Evolutionary conservation across 1,140 invertebrate species (phyloP).

Genomic region (Asbolus verrucosus): DNA sequence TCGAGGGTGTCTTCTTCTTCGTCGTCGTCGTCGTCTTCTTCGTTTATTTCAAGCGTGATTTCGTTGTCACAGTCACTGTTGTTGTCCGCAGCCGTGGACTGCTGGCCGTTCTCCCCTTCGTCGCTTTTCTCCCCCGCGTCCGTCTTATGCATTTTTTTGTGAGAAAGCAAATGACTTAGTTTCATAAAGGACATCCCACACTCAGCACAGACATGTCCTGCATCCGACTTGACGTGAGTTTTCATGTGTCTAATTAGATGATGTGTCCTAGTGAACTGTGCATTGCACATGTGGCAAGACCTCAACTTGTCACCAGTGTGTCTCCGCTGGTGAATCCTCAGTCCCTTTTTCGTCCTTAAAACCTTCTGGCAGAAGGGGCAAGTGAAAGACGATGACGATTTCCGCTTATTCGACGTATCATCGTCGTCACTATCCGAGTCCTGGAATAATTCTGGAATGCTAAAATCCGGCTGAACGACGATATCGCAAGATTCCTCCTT

Average conservation of each 20-base stretch:
- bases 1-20: slow-evolving; percentile 45
- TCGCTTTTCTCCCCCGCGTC: slow-evolving; percentile 46
- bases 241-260: slow-evolving; percentile 59
- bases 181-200: slow-evolving; percentile 47
- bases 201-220: slow-evolving; percentile 54
- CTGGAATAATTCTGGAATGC: slow-evolving; percentile 35
- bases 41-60: slow-evolving; percentile 51
- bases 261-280: slow-evolving; percentile 58
- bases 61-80: slow-evolving; percentile 36
- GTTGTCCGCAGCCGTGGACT: slow-evolving; percentile 37
- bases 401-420: slow-evolving; percentile 44
- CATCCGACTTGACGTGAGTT: slow-evolving; percentile 54
- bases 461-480: slow-evolving; percentile 60
- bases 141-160: slow-evolving; percentile 30
- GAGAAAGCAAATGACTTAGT: slow-evolving; percentile 50
- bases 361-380: slow-evolving; percentile 59
- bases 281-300: slow-evolving; percentile 58
- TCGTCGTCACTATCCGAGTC: slow-evolving; percentile 30
- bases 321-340: slow-evolving; percentile 60
- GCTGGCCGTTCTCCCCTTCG: slow-evolving; percentile 44
- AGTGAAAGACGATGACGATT: slow-evolving; percentile 43
- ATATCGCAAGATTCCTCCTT: slow-evolving; percentile 54
- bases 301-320: slow-evolving; percentile 60
- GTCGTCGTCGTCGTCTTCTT: slow-evolving; percentile 53
- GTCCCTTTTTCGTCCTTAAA: slow-evolving; percentile 57